Percentiles rank a stretch among this genome's conserved stretches.
Evolutionary conservation across 2,797 vertebrate genomes (phyloP).

Genomic region (Rhodeus uyekii): DNA sequence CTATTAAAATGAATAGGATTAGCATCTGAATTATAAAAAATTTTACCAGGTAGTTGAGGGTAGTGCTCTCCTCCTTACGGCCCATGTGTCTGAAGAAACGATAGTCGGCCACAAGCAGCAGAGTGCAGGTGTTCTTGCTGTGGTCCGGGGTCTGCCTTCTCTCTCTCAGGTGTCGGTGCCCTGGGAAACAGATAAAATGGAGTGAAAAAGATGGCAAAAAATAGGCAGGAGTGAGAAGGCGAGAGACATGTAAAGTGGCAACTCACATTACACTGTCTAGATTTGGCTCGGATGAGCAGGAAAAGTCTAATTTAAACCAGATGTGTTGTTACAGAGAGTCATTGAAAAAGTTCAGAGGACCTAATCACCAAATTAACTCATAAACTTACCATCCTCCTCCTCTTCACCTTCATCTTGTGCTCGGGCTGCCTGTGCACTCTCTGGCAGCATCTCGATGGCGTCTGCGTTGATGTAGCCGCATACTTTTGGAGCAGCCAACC

Average conservation of each 20-base stretch:
- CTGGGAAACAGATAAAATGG: constrained; percentile 48
- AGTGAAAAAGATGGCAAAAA: background rate
- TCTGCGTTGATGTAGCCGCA: constrained; percentile 86
- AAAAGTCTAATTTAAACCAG: background rate
- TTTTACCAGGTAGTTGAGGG: constrained; percentile 87
- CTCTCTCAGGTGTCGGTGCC: constrained; percentile 65
- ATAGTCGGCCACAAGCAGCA: constrained; percentile 86
- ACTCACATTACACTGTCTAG: background rate
- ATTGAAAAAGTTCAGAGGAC: background rate
- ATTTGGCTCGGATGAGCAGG: background rate
- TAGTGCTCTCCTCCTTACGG: constrained; percentile 85
- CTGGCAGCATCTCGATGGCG: constrained; percentile 72
- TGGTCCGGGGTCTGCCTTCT: constrained; percentile 71
- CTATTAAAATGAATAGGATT: background rate
- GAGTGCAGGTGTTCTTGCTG: constrained; percentile 82
- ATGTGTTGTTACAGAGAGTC: background rate
- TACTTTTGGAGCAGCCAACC: constrained; percentile 84
- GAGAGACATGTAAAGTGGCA: background rate
- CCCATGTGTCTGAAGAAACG: constrained; percentile 88
- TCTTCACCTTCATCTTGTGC: constrained; percentile 38
- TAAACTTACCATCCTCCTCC: constrained; percentile 47
- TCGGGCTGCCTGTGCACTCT: constrained; percentile 56
- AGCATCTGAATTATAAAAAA: background rate
- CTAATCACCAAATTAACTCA: background rate
- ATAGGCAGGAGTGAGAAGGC: constrained; percentile 1